These are phyloP conservation scores for Hipposideros larvatus DNA, from an alignment of 2,797 vertebrate species.

Conservation along the genomic window DNA sequence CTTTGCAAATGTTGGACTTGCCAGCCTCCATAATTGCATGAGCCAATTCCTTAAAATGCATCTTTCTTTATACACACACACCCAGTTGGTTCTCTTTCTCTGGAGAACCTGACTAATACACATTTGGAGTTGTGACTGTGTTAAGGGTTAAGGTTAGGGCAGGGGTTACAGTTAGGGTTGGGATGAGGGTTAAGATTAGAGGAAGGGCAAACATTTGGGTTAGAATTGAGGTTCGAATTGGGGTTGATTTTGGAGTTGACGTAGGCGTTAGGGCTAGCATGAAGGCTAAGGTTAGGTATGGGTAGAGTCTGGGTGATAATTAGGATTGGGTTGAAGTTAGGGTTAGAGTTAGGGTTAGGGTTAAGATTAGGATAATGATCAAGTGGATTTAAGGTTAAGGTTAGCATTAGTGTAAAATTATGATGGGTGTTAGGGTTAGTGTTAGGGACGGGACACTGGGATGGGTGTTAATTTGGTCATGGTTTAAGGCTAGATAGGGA, in stretches of 20 bases:
- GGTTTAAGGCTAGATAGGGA: background rate
- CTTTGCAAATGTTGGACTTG: background rate
- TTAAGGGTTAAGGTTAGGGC: background rate
- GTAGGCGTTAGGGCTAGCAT: background rate
- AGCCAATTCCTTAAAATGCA: background rate
- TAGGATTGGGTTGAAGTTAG: background rate
- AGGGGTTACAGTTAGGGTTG: background rate
- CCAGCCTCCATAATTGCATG: background rate
- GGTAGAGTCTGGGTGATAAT: background rate
- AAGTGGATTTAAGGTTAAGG: background rate
- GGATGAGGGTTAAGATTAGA: background rate
- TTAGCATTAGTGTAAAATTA: background rate
- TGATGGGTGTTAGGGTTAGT: background rate
- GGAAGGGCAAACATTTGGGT: background rate
- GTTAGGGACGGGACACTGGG: background rate
- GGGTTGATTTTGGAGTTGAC: background rate
- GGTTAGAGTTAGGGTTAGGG: background rate
- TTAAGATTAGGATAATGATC: background rate
- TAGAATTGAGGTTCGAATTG: background rate
- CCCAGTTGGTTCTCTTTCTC: background rate
- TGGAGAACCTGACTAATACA: background rate
- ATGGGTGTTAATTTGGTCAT: background rate
- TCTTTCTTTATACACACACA: background rate
- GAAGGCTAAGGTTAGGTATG: background rate
- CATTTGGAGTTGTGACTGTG: background rate